Conservation (phyloP, 2,797 vertebrate species). For the Triplophysa yarkandensis region DNA sequence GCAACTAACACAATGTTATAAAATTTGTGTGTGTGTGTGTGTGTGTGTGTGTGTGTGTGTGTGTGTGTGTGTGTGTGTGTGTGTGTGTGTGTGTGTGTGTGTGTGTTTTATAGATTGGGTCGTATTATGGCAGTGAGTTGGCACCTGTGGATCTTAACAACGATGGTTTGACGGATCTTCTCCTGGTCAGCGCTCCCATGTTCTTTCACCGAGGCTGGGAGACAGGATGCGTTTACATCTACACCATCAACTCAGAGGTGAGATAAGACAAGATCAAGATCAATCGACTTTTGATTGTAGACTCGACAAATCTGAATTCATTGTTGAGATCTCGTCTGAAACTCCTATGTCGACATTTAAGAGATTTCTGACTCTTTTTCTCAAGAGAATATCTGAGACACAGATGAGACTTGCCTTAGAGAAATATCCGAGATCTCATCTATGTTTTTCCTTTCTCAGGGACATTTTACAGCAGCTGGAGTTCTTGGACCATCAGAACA, state of each 20-base stretch:
- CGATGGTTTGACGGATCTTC: conserved; percentile 79
- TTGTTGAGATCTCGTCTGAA: too few species aligned
- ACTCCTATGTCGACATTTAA: too few species aligned
- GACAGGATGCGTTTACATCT: conserved; percentile 84
- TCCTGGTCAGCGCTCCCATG: conserved; percentile 94
- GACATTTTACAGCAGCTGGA: conserved; percentile 73
- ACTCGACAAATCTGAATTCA: too few species aligned
- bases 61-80: neutral
- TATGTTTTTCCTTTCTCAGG: conserved; percentile 64
- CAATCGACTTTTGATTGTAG: too few species aligned
- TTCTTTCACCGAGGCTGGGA: conserved; percentile 88
- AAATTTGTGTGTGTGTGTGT: neutral
- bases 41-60: conserved; percentile 6
- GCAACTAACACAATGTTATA: conserved; percentile 40
- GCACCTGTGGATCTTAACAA: conserved; percentile 80
- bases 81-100: conserved; percentile 9
- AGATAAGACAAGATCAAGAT: neutral
- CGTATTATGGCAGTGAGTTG: conserved; percentile 92
- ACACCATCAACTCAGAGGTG: conserved; percentile 66
- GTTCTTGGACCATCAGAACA: conserved; percentile 72
- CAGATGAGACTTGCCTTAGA: too few species aligned
- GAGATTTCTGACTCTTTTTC: neutral
- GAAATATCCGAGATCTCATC: too few species aligned
- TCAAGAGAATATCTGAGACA: neutral
- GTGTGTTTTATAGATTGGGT: conserved; percentile 82